These are phyloP conservation scores for Theonella swinhoei DNA, from an alignment of 37 sponge, comb jelly and placozoan genomes.

Conservation along the genomic window DNA sequence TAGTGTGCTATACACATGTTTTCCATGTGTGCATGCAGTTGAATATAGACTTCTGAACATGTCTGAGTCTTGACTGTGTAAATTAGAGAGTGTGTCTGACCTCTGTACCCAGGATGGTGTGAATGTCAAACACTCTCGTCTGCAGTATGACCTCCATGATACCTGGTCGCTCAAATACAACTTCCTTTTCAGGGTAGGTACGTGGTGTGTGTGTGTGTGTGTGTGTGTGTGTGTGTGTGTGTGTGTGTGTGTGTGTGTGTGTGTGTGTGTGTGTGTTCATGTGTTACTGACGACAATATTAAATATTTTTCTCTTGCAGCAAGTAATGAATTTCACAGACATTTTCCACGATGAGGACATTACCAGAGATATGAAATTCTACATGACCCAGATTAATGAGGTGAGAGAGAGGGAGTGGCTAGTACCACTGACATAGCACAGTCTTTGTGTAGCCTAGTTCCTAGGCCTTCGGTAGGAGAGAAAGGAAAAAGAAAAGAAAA, in stretches of 20 bases:
- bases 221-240: neutral
- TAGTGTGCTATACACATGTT: too few species aligned
- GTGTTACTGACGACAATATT: neutral
- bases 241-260: neutral
- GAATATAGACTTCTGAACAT: too few species aligned
- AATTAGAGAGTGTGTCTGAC: neutral
- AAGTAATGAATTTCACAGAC: neutral
- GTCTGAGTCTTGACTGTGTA: too few species aligned
- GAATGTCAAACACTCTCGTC: constrained; percentile 47
- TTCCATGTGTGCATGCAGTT: too few species aligned
- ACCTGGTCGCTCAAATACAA: constrained; percentile 84
- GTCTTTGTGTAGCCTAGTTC: too few species aligned
- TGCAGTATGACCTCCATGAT: constrained; percentile 60
- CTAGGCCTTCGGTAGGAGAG: too few species aligned
- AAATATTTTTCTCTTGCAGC: neutral
- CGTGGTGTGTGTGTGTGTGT: neutral
- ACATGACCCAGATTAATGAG: constrained; percentile 1
- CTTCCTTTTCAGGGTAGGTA: constrained; percentile 54
- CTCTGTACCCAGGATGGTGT: neutral
- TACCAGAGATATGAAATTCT: neutral
- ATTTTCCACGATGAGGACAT: constrained; percentile 5
- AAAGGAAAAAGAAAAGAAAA: too few species aligned
- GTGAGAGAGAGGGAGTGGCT: too few species aligned
- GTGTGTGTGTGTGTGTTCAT: neutral
- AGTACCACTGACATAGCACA: too few species aligned